Evolutionary conservation across 2,113 vertebrate species (phyloP).

Genomic region (Dermatemys mawii): DNA sequence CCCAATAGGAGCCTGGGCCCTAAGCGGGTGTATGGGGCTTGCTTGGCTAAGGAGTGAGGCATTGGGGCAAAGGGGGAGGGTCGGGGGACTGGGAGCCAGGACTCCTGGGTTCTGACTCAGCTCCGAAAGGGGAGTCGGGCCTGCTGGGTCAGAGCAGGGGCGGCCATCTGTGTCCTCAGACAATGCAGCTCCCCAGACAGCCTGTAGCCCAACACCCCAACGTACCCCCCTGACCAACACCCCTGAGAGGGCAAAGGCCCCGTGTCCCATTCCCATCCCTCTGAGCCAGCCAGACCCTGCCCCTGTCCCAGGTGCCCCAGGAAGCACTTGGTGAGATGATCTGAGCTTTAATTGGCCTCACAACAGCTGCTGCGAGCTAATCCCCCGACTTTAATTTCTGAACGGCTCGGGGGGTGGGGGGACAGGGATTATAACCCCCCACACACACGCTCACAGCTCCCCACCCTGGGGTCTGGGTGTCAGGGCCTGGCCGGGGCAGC

Average conservation of each 20-base stretch:
- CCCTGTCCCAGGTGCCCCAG: background rate
- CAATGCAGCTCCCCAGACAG: background rate
- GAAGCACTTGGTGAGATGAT: background rate
- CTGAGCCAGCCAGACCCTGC: background rate
- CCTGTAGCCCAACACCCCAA: background rate
- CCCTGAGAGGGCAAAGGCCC: background rate
- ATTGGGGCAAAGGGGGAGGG: background rate
- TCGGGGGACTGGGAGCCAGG: background rate
- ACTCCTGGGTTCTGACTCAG: background rate
- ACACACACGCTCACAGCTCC: background rate
- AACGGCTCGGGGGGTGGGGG: background rate
- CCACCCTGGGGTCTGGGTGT: background rate
- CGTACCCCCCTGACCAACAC: background rate
- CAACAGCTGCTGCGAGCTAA: background rate
- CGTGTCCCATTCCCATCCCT: background rate
- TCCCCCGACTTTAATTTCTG: background rate
- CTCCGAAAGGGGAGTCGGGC: background rate
- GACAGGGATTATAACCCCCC: background rate
- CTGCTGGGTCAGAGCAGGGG: background rate
- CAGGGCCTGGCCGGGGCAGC: background rate
- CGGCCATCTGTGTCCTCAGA: background rate
- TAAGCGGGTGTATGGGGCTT: background rate
- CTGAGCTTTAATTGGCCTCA: background rate
- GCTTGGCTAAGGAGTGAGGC: background rate
- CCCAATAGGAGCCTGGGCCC: background rate